Conservation (phyloP, 2,888 invertebrate genomes). For the Parnassius mnemosyne region DNA sequence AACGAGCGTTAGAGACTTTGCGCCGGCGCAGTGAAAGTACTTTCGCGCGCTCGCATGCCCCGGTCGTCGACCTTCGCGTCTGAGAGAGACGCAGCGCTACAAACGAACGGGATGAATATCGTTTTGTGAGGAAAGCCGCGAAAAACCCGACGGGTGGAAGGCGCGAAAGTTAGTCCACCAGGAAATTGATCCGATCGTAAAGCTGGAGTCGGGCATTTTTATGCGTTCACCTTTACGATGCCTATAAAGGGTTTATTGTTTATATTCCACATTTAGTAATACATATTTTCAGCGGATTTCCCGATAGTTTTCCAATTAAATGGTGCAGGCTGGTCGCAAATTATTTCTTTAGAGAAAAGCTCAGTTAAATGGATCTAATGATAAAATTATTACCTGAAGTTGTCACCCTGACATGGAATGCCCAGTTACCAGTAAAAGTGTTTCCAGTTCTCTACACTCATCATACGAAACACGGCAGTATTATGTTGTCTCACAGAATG, state of each 20-base stretch:
- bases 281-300: slow-evolving; percentile 29
- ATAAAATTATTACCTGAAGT: not conserved
- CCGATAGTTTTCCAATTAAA: slow-evolving; percentile 10
- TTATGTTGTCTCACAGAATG: no score
- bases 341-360: not conserved
- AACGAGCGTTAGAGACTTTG: slow-evolving; percentile 60
- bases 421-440: no score
- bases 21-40: slow-evolving; percentile 78
- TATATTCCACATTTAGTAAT: slow-evolving; percentile 27
- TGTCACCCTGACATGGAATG: no score
- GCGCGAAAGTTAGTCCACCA: slow-evolving; percentile 67
- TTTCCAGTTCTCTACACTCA: no score
- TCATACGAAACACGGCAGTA: no score
- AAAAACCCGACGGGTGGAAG: slow-evolving; percentile 57
- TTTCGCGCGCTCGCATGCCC: slow-evolving; percentile 77
- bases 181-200: slow-evolving; percentile 67
- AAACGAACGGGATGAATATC: slow-evolving; percentile 51
- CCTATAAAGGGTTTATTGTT: slow-evolving; percentile 58
- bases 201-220: slow-evolving; percentile 62
- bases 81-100: slow-evolving; percentile 45
- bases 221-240: slow-evolving; percentile 62
- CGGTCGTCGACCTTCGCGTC: slow-evolving; percentile 71
- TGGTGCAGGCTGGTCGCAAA: not conserved
- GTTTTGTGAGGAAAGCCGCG: slow-evolving; percentile 67
- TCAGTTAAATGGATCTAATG: not conserved